Conservation (phyloP, 2,888 invertebrate species). For the Folsomia manolachei region DNA sequence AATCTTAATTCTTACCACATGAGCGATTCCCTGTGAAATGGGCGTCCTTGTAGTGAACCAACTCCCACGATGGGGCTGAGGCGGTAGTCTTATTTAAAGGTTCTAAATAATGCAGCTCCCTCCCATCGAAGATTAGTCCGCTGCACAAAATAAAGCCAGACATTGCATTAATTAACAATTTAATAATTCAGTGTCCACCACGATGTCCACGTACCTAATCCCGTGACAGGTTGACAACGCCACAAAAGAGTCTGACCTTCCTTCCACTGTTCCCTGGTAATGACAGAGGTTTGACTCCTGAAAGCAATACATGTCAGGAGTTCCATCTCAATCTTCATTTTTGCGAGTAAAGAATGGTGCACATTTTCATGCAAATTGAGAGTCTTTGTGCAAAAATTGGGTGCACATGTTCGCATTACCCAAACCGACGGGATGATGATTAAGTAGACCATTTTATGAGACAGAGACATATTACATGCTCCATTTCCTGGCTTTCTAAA, state of each 20-base stretch:
- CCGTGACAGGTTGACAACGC: conserved; percentile 80
- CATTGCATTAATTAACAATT: too few species aligned
- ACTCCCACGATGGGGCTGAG: not conserved
- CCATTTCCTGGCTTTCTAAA: too few species aligned
- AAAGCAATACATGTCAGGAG: too few species aligned
- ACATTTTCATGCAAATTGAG: too few species aligned
- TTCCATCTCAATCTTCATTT: too few species aligned
- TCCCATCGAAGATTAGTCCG: conserved; percentile 77
- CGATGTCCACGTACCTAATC: conserved; percentile 56
- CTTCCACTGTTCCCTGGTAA: conserved; percentile 72
- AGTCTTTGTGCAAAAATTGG: too few species aligned
- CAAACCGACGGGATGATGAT: too few species aligned
- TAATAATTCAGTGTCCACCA: too few species aligned
- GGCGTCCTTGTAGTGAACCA: not conserved
- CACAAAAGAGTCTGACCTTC: conserved; percentile 69
- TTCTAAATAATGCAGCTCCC: conserved; percentile 71
- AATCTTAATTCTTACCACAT: not conserved
- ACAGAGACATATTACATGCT: not conserved
- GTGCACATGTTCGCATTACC: too few species aligned
- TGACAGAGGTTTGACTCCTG: conserved; percentile 74
- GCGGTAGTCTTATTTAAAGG: conserved; percentile 44
- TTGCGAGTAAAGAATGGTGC: too few species aligned
- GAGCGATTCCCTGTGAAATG: not conserved
- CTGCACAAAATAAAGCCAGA: too few species aligned
- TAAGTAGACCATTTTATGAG: not conserved